phyloP scores from a whole-genome alignment of 1,140 invertebrate genomes.

The Colletes gigas region DNA sequence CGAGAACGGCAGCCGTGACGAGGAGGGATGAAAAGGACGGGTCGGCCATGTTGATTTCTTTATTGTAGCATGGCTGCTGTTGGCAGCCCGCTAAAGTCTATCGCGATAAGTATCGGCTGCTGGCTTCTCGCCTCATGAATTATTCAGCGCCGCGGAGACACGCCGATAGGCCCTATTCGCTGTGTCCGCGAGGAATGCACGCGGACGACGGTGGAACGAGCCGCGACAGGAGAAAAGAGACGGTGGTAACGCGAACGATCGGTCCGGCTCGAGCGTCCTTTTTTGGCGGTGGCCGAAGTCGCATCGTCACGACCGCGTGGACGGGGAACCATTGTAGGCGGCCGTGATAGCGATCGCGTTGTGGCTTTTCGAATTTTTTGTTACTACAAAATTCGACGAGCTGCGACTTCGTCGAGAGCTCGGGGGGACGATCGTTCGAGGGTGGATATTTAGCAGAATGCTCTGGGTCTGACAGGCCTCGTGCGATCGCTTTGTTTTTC shows the following conservation, averaged over 20 bases:
- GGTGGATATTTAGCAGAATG: no score
- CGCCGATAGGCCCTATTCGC: conserved; percentile 49
- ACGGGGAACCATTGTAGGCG: background rate
- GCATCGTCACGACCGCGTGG: conserved; percentile 6
- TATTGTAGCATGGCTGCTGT: conserved; percentile 79
- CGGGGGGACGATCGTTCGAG: no score
- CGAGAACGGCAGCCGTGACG: conserved; percentile 13
- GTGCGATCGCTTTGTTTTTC: no score
- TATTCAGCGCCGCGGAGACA: conserved; percentile 68
- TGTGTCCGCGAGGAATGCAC: conserved; percentile 48
- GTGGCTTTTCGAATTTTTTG: no score
- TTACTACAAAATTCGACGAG: no score
- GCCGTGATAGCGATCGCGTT: no score
- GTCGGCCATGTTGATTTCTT: conserved; percentile 76
- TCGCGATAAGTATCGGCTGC: conserved; percentile 72
- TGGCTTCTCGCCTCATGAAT: conserved; percentile 69
- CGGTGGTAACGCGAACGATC: conserved; percentile 3
- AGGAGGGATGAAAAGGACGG: conserved; percentile 36
- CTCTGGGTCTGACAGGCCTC: no score
- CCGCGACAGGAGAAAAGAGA: background rate
- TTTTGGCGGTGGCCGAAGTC: conserved; percentile 5
- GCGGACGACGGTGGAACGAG: background rate
- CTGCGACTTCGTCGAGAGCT: no score
- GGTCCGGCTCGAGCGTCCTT: background rate
- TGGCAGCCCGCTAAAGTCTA: conserved; percentile 77